These are phyloP conservation scores for Melanotaenia nigrans DNA, from an alignment of 2,797 vertebrate species.

Conservation along the genomic window DNA sequence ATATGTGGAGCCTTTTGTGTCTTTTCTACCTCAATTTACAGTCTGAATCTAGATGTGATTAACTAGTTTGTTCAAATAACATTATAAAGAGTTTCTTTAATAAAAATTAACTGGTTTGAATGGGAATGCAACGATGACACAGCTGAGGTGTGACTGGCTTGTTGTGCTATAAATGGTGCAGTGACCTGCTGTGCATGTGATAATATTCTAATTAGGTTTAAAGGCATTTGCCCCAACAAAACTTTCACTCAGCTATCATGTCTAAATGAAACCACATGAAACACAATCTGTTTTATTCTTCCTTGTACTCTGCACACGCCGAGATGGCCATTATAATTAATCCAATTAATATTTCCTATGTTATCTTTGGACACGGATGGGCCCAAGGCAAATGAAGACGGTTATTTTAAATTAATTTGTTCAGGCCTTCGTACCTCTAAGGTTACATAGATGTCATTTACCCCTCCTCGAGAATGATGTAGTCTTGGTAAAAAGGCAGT, in stretches of 20 bases:
- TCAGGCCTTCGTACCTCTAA: conserved; percentile 22
- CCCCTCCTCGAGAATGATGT: conserved; percentile 14
- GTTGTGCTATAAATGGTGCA: not conserved
- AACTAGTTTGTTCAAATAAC: not conserved
- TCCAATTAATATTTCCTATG: conserved; percentile 61
- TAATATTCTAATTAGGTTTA: not conserved
- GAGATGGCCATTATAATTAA: conserved; percentile 61
- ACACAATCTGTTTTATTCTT: not conserved
- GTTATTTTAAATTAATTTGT: conserved; percentile 41
- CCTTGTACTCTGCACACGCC: not conserved
- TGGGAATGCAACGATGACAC: not conserved
- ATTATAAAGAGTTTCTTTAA: not conserved
- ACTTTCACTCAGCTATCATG: not conserved
- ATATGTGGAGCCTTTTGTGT: not conserved
- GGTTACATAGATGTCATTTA: conserved; percentile 44
- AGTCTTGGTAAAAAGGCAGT: conserved; percentile 9
- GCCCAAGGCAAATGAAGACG: conserved; percentile 29
- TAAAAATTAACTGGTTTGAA: not conserved
- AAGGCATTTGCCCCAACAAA: not conserved
- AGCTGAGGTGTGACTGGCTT: not conserved
- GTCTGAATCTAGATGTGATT: not conserved
- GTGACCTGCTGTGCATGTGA: not conserved
- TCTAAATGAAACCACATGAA: not conserved
- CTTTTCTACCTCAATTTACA: not conserved
- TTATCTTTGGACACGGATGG: conserved; percentile 39